Evolutionary conservation across 2,797 vertebrate species (phyloP).

Genomic region (Eidolon dupreanum): DNA sequence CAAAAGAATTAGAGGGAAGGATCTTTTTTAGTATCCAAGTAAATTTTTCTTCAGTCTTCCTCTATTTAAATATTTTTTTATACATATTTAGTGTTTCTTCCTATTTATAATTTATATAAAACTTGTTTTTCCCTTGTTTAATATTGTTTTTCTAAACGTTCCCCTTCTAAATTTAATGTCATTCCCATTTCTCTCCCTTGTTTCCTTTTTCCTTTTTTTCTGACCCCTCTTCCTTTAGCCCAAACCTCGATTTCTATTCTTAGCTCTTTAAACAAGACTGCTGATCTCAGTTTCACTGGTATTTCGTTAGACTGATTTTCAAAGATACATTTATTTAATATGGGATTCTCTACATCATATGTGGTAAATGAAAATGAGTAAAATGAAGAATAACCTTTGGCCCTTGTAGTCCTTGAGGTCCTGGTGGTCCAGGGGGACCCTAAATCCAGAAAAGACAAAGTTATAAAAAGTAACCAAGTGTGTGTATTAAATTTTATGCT

Average conservation of each 20-base stretch:
- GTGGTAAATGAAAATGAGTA: constrained; percentile 21
- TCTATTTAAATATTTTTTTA: background rate
- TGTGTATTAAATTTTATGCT: background rate
- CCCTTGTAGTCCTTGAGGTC: constrained; percentile 92
- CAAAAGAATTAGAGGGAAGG: background rate
- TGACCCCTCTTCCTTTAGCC: background rate
- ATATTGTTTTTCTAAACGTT: background rate
- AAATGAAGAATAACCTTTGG: constrained; percentile 90
- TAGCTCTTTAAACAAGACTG: background rate
- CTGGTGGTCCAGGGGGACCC: constrained; percentile 97
- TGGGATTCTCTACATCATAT: background rate
- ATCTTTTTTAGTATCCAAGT: background rate
- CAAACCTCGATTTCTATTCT: background rate
- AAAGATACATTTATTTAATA: background rate
- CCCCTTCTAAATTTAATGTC: background rate
- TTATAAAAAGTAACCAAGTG: constrained; percentile 41
- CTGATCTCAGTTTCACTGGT: background rate
- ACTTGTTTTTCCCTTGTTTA: background rate
- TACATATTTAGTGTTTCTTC: background rate
- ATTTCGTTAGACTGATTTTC: background rate
- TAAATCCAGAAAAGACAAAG: constrained; percentile 80
- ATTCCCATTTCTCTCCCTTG: background rate
- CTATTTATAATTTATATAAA: background rate
- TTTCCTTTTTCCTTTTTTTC: background rate
- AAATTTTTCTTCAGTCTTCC: background rate